phyloP scores from a whole-genome alignment of 2,797 vertebrate species.

The Mormyrus hasselquistii region DNA sequence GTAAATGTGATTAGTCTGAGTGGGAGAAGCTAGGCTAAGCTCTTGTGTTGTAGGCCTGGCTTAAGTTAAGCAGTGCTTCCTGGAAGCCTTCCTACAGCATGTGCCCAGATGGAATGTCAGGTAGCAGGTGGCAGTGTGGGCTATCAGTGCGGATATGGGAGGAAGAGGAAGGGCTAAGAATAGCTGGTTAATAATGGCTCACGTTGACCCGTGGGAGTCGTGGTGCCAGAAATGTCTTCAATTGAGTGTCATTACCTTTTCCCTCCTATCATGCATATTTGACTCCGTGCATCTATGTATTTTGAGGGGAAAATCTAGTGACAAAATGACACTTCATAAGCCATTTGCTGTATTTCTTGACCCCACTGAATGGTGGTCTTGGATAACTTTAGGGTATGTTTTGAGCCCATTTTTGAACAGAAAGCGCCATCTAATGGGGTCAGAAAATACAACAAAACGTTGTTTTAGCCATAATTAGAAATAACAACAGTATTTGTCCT shows the following conservation, averaged over 20 bases:
- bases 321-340: not conserved
- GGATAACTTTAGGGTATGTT: not conserved
- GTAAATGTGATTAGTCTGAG: not conserved
- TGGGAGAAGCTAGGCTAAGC: not conserved
- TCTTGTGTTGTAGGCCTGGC: not conserved
- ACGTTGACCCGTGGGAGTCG: not conserved
- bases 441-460: not conserved
- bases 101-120: not conserved
- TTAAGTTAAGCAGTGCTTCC: not conserved
- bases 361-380: not conserved
- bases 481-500: not conserved
- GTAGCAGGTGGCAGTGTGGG: not conserved
- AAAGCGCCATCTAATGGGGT: not conserved
- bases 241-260: not conserved
- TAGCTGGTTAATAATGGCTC: not conserved
- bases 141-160: not conserved
- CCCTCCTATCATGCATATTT: not conserved
- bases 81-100: not conserved
- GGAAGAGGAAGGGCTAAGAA: conserved; percentile 13
- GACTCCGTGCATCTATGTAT: not conserved
- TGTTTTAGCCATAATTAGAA: not conserved
- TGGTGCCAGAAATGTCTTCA: not conserved
- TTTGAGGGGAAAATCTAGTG: not conserved
- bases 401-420: not conserved
- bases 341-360: not conserved